Conservation (phyloP, 2,797 vertebrate species). For the Spea hammondii region DNA sequence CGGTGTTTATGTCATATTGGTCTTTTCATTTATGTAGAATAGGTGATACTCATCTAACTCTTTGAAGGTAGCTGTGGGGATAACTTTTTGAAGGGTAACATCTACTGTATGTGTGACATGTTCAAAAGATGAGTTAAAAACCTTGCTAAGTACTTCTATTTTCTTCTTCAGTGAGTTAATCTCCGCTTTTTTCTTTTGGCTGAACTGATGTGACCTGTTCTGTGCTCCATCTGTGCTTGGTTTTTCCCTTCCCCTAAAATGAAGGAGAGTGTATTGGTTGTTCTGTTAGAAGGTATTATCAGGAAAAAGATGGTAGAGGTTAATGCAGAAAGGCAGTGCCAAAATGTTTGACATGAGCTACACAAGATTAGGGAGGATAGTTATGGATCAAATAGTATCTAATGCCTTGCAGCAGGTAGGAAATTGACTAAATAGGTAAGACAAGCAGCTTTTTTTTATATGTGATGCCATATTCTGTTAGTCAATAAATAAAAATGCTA, state of each 20-base stretch:
- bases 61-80: background rate
- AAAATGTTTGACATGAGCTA: conserved; percentile 32
- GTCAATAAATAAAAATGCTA: no score
- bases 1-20: no score
- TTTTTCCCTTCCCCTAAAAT: conserved; percentile 38
- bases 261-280: conserved; percentile 22
- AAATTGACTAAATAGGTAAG: conserved; percentile 6
- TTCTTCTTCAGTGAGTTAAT: conserved; percentile 10
- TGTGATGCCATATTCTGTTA: background rate
- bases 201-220: conserved; percentile 34
- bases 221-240: conserved; percentile 39
- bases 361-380: conserved; percentile 9
- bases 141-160: background rate
- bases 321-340: conserved; percentile 35
- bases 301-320: conserved; percentile 25
- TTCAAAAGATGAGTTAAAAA: conserved; percentile 1
- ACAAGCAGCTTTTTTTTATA: conserved; percentile 21
- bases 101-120: background rate
- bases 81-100: background rate
- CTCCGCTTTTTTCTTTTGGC: conserved; percentile 20
- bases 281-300: conserved; percentile 8
- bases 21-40: no score
- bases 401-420: conserved; percentile 19
- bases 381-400: conserved; percentile 12
- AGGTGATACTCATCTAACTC: background rate